These are phyloP conservation scores for Pygathrix nemaeus DNA, from an alignment of 2,113 vertebrate genomes.

Conservation along the genomic window DNA sequence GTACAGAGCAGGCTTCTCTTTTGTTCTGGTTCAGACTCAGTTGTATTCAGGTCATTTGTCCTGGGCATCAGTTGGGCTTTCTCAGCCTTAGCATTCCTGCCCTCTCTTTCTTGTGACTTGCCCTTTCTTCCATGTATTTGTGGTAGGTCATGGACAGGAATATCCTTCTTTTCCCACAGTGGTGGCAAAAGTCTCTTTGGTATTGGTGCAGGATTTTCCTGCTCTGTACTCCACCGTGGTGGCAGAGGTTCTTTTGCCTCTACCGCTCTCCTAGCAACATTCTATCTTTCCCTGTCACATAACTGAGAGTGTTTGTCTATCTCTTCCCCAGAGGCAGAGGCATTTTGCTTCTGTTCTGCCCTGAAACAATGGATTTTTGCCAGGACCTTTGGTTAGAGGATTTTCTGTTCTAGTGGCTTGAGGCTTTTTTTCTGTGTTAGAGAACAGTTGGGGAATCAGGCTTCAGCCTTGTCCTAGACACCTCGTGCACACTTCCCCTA, in stretches of 20 bases:
- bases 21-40: neutral
- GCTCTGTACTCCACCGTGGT: neutral
- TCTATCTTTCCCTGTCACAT: neutral
- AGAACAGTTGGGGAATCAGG: neutral
- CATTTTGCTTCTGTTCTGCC: neutral
- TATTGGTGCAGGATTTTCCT: neutral
- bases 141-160: neutral
- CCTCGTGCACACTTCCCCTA: neutral
- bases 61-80: neutral
- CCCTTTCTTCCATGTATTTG: neutral
- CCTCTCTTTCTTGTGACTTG: neutral
- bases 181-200: neutral
- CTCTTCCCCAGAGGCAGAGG: neutral
- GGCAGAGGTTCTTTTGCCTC: neutral
- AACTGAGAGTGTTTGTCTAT: neutral
- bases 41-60: neutral
- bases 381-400: neutral
- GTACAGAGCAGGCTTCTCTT: neutral
- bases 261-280: neutral
- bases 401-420: neutral
- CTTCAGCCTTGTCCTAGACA: neutral
- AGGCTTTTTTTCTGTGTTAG: neutral
- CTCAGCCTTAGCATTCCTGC: neutral
- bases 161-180: neutral
- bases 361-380: constrained; percentile 22